Evolutionary conservation across 1,140 invertebrate genomes (phyloP).

Genomic region (Cepaea nemoralis): DNA sequence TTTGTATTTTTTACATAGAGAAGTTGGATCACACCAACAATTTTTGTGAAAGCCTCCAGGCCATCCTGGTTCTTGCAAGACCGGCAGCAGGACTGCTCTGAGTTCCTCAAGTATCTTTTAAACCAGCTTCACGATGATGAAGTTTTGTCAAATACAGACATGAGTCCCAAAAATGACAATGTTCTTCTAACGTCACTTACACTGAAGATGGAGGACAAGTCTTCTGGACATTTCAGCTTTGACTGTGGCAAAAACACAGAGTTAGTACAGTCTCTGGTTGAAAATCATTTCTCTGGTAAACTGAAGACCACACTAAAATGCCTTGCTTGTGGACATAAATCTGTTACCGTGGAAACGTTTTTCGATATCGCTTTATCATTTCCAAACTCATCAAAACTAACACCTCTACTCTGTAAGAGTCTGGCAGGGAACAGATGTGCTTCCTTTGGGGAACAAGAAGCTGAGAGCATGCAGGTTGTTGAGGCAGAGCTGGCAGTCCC

Average conservation of each 20-base stretch:
- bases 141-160: slow-evolving; percentile 46
- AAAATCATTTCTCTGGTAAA: slow-evolving; percentile 82
- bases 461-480: background rate
- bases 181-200: background rate
- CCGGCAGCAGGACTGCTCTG: slow-evolving; percentile 88
- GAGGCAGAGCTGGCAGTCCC: background rate
- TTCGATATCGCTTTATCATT: slow-evolving; percentile 86
- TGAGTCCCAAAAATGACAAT: slow-evolving; percentile 12
- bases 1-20: slow-evolving; percentile 51
- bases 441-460: background rate
- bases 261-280: slow-evolving; percentile 73
- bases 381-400: slow-evolving; percentile 70
- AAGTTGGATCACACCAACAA: slow-evolving; percentile 77
- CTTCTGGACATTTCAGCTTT: background rate
- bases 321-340: slow-evolving; percentile 79
- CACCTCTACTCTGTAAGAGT: slow-evolving; percentile 40
- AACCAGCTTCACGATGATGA: slow-evolving; percentile 82
- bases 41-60: slow-evolving; percentile 78
- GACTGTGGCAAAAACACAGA: slow-evolving; percentile 14
- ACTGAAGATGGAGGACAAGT: slow-evolving; percentile 5
- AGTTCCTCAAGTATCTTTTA: slow-evolving; percentile 84
- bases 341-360: slow-evolving; percentile 82
- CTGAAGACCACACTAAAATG: slow-evolving; percentile 82
- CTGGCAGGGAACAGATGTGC: slow-evolving; percentile 46
- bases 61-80: slow-evolving; percentile 83